phyloP scores from a whole-genome alignment of 2,797 vertebrate genomes.

The Pseudotriccus pelzelni region DNA sequence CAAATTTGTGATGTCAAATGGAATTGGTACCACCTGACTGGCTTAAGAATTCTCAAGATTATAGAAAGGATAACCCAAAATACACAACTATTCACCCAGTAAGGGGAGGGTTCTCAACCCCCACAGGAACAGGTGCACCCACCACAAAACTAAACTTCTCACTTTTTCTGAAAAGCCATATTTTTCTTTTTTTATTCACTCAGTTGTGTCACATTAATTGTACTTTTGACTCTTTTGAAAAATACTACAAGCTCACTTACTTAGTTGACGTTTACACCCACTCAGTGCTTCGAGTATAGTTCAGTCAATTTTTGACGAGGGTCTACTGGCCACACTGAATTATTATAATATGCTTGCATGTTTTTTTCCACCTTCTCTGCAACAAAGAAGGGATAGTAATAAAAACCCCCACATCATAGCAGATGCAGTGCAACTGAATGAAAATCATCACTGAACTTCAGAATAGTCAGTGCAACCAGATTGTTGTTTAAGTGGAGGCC shows the following conservation, averaged over 20 bases:
- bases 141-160: not conserved
- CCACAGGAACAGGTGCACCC: too few species aligned
- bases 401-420: not conserved
- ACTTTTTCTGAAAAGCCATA: not conserved
- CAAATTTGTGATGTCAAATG: not conserved
- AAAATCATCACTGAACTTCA: not conserved
- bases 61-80: not conserved
- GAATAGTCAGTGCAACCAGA: not conserved
- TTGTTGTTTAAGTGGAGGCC: not conserved
- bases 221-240: not conserved
- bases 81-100: accelerated
- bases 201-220: not conserved
- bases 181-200: not conserved
- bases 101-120: accelerated
- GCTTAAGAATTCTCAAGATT: not conserved
- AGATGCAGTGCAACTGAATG: not conserved
- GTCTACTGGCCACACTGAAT: not conserved
- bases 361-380: not conserved
- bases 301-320: not conserved
- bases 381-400: not conserved
- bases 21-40: not conserved
- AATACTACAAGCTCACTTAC: not conserved
- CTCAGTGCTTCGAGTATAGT: accelerated
- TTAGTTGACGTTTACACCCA: not conserved
- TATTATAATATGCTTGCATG: not conserved